phyloP scores from a whole-genome alignment of 2,888 invertebrate genomes.

The Drosophila kuntzei region DNA sequence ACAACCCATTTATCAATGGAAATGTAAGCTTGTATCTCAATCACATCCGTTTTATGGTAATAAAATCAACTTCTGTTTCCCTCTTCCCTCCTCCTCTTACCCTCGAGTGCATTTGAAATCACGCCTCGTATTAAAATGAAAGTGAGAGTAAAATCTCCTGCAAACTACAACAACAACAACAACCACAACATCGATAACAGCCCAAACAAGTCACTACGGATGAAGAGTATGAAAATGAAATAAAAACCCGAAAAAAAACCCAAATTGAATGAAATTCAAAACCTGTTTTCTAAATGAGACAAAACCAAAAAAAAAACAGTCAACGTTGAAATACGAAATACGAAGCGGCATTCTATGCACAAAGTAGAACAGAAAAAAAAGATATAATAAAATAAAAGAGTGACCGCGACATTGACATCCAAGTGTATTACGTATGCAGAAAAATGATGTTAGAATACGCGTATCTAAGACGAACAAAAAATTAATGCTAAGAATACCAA shows the following conservation, averaged over 20 bases:
- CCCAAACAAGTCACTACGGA: slow-evolving; percentile 39
- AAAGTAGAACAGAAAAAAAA: slow-evolving; percentile 40
- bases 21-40: slow-evolving; percentile 8
- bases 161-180: slow-evolving; percentile 24
- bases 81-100: not conserved
- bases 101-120: slow-evolving; percentile 16
- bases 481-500: too few relatives aligned
- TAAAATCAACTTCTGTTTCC: slow-evolving; percentile 12
- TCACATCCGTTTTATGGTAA: slow-evolving; percentile 50
- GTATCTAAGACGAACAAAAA: too few relatives aligned
- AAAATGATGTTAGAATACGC: not conserved
- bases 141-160: slow-evolving; percentile 62
- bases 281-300: slow-evolving; percentile 31
- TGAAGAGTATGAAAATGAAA: slow-evolving; percentile 16
- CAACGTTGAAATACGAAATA: not conserved
- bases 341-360: slow-evolving; percentile 39
- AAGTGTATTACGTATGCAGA: slow-evolving; percentile 32
- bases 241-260: slow-evolving; percentile 26
- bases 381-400: slow-evolving; percentile 10
- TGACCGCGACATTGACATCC: slow-evolving; percentile 54
- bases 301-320: not conserved
- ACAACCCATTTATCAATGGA: not conserved
- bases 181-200: slow-evolving; percentile 19
- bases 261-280: slow-evolving; percentile 40
- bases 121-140: slow-evolving; percentile 49